Percentiles rank a stretch among this genome's conserved stretches.
These are phyloP conservation scores for Sebastes cheni DNA, from an alignment of 2,797 vertebrate genomes.

Conservation along the genomic window DNA sequence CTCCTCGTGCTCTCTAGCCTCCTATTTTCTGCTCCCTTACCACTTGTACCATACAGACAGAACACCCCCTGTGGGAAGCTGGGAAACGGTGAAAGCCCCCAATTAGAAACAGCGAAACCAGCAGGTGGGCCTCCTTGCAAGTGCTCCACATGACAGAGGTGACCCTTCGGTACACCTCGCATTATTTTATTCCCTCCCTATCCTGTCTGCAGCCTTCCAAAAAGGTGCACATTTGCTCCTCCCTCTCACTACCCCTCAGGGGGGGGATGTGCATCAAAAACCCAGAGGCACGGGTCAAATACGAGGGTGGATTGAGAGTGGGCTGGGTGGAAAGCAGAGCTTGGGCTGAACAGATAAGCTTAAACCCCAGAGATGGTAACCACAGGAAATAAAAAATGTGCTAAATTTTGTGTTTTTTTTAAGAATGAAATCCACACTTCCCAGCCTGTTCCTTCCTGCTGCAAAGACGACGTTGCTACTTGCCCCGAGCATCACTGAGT, in stretches of 20 bases:
- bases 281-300: conserved; percentile 39
- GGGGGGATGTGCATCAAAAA: conserved; percentile 20
- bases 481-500: conserved; percentile 18
- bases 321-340: conserved; percentile 13
- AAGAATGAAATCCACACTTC: conserved; percentile 14
- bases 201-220: conserved; percentile 13
- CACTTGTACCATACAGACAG: conserved; percentile 26
- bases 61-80: conserved; percentile 36
- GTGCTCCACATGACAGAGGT: conserved; percentile 39
- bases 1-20: conserved; percentile 4
- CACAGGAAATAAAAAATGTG: conserved; percentile 4
- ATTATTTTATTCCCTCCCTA: conserved; percentile 22
- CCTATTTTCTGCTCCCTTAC: conserved; percentile 21
- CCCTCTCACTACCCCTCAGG: not conserved
- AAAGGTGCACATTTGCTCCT: conserved; percentile 12
- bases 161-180: conserved; percentile 34
- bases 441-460: conserved; percentile 2
- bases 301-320: conserved; percentile 9
- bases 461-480: not conserved
- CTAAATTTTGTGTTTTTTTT: conserved; percentile 9
- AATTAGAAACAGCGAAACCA: conserved; percentile 58
- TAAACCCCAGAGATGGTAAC: conserved; percentile 13
- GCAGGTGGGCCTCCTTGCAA: conserved; percentile 45
- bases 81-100: conserved; percentile 36
- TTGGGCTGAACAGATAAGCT: conserved; percentile 20